Evolutionary conservation across 2,888 invertebrate genomes (phyloP), one percentile per base, ranked within the genome.

Genomic region (Aphelenchoides bicaudatus): DNA sequence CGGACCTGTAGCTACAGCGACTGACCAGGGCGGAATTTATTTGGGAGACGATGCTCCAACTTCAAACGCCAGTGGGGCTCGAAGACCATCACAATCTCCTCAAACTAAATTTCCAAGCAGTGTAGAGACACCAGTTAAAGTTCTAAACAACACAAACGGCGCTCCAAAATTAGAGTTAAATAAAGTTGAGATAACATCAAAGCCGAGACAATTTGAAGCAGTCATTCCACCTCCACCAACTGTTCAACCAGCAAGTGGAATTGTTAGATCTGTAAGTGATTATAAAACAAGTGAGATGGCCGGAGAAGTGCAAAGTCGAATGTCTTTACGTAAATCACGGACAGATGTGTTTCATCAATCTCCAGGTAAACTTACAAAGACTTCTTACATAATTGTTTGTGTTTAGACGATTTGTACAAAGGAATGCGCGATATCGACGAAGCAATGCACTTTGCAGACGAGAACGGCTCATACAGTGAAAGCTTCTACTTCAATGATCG

Each of bases 181-280:
- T n/a, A n/a, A n/a, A n/a, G n/a, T n/a, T n/a, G n/a, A n/a, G n/a
- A n/a, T n/a, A n/a, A n/a, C n/a, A n/a, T n/a, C n/a, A n/a, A n/a
- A n/a, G n/a, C n/a, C n/a, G n/a, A 6, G 23, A 25, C 8, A 19
- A 6, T 43, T 43, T 25, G 6, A 10, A 10, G 43, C 23, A 21
- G 23, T 25, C 25, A 19, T 43, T n/a, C 43, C 43, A 21, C 23
- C 23, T 10, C 43, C 21, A 8, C 43, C 43, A 43, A 43, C 43
- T 6, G 21, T 21, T 1, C 5, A 28, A 10, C 34, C 39, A 23
- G 29, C 58, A 49, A 25, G 63, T 16, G 72, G 79, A 16, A 79
- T 81, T 61, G 77, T 80, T 2, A 66, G 78, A 27, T 75, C 73
- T 59, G 72, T 75, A 34, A 77, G 78, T 46, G 78, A 80, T 39